These are phyloP conservation scores for Dione vanillae DNA, from an alignment of 2,888 invertebrate genomes.

Conservation along the genomic window DNA sequence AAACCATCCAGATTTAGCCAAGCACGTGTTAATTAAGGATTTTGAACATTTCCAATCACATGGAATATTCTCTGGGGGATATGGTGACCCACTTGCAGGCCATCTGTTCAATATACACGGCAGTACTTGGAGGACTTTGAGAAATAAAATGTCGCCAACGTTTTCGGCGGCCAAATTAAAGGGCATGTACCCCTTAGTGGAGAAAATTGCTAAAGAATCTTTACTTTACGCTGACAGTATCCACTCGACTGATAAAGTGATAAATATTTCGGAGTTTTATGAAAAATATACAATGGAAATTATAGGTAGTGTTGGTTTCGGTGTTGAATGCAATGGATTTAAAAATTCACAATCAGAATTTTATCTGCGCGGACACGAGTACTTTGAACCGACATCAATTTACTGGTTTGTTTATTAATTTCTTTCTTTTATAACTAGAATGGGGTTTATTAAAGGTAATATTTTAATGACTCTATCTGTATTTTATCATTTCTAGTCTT, in stretches of 20 bases:
- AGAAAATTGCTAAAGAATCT: conserved; percentile 82
- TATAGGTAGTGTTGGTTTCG: conserved; percentile 85
- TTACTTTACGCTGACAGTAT: conserved; percentile 66
- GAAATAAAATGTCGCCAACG: conserved; percentile 86
- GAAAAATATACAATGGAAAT: conserved; percentile 86
- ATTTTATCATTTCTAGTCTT: background rate
- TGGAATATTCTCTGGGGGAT: conserved; percentile 85
- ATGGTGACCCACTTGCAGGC: conserved; percentile 84
- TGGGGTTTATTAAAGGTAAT: too few relatives aligned
- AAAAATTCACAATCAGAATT: conserved; percentile 83
- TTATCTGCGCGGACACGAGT: conserved; percentile 72
- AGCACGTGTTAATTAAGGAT: conserved; percentile 85
- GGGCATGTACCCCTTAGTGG: conserved; percentile 85
- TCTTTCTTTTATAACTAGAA: background rate
- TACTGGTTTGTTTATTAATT: conserved; percentile 67
- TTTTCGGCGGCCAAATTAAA: conserved; percentile 88
- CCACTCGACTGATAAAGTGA: conserved; percentile 58
- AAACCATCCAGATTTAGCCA: conserved; percentile 85
- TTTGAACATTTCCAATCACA: conserved; percentile 87
- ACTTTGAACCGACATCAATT: conserved; percentile 68
- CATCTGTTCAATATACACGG: conserved; percentile 85
- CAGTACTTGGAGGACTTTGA: conserved; percentile 85
- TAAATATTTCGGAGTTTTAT: conserved; percentile 83
- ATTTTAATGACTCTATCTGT: too few relatives aligned
- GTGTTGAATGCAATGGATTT: conserved; percentile 85